Base-by-base conservation (phyloP, 2,797 vertebrate genomes). In the Acanthurus lineatus region DNA sequence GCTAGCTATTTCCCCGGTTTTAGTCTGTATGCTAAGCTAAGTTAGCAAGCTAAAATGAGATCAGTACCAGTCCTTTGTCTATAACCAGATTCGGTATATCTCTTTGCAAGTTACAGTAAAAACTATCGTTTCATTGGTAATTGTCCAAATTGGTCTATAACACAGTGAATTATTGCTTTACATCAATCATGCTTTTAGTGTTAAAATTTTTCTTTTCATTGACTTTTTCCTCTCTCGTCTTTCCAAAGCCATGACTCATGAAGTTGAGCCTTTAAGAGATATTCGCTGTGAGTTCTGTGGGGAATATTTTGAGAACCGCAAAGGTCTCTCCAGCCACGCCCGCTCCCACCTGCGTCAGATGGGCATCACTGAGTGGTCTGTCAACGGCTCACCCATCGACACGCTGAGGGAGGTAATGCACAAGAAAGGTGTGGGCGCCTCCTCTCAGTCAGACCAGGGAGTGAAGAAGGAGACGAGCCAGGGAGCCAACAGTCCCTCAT, bases 371-470 rank as follows among this genome's bases (percentile, higher is more conserved):
- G 95, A 96, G 90, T 96, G 96, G 96, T 93, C 96, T 0, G 95
- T 96, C 44, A 96, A 96, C 22, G 96, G 96, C 38, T 96, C 96
- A 0, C 98, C 97, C n/a, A 98, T 98, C 47, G 97, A 99, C 94
- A 99, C 97, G 0, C 90, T 97, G 12, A 93, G 96, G 9, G 97
- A 97, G 76, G 93, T 97, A 28, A 96, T 97, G 93, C 95, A 96
- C 86, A 97, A 97, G 89, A 96, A 92, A 88, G 96, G 95, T 35
- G 88, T 90, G 0, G 85, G 85, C 0, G 54, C 94, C 16, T 94
- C 93, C 17, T 83, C 92, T 15, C 95, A 91, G 85, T 95, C 91
- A 60, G 95, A 87, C 89, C 95, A 79, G 88, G 95, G 1, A 74
- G 45, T 95, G 89, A 98, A 98, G 92, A 97, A 96, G 83, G 98